Conservation (phyloP, 2,888 invertebrate species). For the Athrips mouffetella region DNA sequence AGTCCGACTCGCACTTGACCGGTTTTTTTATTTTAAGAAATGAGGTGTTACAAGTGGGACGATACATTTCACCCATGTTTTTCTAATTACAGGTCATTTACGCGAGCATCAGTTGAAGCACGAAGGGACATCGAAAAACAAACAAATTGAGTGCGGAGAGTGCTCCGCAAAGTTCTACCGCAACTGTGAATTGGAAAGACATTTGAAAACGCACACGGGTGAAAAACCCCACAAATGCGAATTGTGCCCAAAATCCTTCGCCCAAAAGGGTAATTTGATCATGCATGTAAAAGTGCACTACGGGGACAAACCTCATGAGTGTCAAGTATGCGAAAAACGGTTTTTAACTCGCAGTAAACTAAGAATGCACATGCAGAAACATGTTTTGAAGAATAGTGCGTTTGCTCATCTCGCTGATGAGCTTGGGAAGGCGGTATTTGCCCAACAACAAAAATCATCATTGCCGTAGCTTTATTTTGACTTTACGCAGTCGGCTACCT, state of each 20-base stretch:
- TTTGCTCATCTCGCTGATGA: too few relatives aligned
- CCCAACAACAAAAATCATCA: too few relatives aligned
- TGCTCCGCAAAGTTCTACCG: conserved; percentile 1
- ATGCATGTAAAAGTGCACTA: conserved; percentile 63
- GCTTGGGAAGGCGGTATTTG: too few relatives aligned
- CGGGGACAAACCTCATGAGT: conserved; percentile 52
- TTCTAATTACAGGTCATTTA: background rate
- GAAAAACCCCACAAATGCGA: conserved; percentile 59
- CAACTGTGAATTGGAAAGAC: background rate
- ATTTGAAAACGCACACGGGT: conserved; percentile 59
- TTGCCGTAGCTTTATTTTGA: too few relatives aligned
- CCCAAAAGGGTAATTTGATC: conserved; percentile 60
- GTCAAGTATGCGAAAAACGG: conserved; percentile 47
- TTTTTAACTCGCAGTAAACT: conserved; percentile 60
- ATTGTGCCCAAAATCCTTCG: conserved; percentile 59
- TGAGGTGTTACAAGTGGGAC: too few relatives aligned
- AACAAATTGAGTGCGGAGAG: background rate
- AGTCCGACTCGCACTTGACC: too few relatives aligned
- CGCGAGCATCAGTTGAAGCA: background rate
- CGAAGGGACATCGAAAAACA: background rate
- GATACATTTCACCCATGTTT: background rate
- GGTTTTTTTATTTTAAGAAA: too few relatives aligned
- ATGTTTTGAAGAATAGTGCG: too few relatives aligned
- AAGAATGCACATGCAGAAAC: conserved; percentile 47
- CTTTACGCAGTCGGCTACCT: too few relatives aligned